phyloP scores from a whole-genome alignment of 2,797 vertebrate species.

The Pseudotriccus pelzelni region DNA sequence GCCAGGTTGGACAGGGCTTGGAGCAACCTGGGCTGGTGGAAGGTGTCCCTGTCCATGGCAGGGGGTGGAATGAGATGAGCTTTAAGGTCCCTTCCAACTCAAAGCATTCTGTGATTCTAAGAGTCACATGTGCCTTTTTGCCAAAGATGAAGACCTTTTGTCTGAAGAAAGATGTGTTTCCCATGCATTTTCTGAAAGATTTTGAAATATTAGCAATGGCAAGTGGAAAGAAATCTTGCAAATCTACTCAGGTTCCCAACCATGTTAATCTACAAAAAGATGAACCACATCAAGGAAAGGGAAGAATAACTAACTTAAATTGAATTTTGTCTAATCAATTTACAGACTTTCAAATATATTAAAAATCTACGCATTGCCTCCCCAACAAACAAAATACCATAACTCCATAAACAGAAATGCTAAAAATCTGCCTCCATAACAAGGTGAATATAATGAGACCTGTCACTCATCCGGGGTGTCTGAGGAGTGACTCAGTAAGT shows the following conservation, averaged over 20 bases:
- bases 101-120: not conserved
- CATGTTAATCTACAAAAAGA: not conserved
- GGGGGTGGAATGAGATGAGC: accelerated
- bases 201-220: not conserved
- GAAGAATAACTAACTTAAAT: not conserved
- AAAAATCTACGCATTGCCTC: not conserved
- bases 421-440: not conserved
- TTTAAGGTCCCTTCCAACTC: not conserved
- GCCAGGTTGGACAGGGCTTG: not conserved
- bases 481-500: not conserved
- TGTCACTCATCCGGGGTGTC: not conserved
- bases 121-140: not conserved
- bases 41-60: not conserved
- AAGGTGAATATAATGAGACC: not conserved
- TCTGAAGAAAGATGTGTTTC: not conserved
- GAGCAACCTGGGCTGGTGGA: not conserved
- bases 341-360: not conserved
- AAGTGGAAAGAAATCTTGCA: not conserved
- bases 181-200: not conserved
- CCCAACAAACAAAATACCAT: not conserved
- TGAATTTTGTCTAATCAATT: not conserved
- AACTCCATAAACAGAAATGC: not conserved
- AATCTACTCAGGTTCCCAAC: not conserved
- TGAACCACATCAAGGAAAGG: not conserved
- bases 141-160: not conserved